A percentile compares a stretch with the other conserved stretches of the same genome.
Conservation (phyloP, 2,113 vertebrate genomes). For the Terrapene triunguis region DNA sequence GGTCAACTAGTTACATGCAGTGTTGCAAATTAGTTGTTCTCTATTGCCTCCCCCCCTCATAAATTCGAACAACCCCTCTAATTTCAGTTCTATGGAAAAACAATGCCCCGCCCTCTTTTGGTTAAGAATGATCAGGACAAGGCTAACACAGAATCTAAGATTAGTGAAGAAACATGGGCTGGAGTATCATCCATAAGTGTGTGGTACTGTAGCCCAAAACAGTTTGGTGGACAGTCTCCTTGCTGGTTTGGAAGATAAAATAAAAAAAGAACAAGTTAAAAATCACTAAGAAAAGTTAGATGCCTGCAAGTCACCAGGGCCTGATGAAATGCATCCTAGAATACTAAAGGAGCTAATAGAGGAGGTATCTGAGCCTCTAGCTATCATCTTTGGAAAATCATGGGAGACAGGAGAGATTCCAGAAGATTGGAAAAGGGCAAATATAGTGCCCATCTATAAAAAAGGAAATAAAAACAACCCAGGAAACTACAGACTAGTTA, state of each 20-base stretch:
- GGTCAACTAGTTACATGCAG: neutral
- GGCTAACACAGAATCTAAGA: neutral
- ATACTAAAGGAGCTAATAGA: too few species aligned
- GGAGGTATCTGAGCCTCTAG: too few species aligned
- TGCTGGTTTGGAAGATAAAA: neutral
- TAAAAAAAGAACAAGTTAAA: too few species aligned
- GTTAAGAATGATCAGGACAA: neutral
- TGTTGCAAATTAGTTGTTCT: neutral
- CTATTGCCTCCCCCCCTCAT: rapidly evolving
- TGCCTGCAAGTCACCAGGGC: too few species aligned
- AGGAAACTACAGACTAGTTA: too few species aligned
- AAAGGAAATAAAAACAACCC: too few species aligned
- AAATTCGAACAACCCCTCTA: neutral
- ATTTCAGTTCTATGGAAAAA: neutral
- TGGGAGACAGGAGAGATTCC: too few species aligned
- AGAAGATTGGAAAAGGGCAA: too few species aligned
- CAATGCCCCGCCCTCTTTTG: neutral
- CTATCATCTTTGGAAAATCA: too few species aligned
- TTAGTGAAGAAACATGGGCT: neutral
- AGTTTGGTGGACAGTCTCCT: neutral
- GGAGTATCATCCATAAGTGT: neutral
- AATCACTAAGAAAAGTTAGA: too few species aligned
- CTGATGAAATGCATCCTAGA: too few species aligned
- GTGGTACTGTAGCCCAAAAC: neutral
- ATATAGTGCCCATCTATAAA: too few species aligned